Evolutionary conservation across 2,888 invertebrate genomes (phyloP), one percentile per base, ranked within the genome.

Genomic region (Tetheella fluctuosa): DNA sequence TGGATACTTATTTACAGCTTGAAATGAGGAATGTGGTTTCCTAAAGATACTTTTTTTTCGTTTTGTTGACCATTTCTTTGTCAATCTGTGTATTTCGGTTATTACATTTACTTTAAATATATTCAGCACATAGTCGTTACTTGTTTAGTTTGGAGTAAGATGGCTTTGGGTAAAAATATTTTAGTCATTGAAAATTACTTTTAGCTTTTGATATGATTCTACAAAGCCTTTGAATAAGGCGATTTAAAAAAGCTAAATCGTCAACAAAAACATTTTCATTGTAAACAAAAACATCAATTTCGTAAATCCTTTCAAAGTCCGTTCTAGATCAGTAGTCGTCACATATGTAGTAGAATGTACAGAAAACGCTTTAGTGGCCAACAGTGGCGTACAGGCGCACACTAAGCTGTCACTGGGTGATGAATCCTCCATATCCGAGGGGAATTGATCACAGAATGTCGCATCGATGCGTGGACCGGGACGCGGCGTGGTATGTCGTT

Each of bases 351-450:
- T 39, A 42, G 42, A 42, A 20, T 10, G 48, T 48, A 48, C 42
- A 48, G 42, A 20, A 7, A 48, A 48, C 17, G 48, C 20, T 48
- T 48, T 48, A 48, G 48, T 48, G 48, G 48, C 2, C 48, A 20
- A 8, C 20, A 2, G 48, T 48, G 48, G 17, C 20, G 48, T 48
- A 48, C 20, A 20, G 48, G 48, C 48, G 20, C 48, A 48, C 48
- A 20, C 48, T 10, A 20, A 48, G 4, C 48, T 48, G 48, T 48
- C 48, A 17, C 20, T 48, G 48, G 48, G 48, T 48, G 48, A 48
- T 48, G 48, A 48, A 48, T 48, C 48, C 48, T 10, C 48, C 48
- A 48, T 20, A 20, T 48, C 48, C 48, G 48, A 48, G 20, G 48
- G 48, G 48, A 2, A 48, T 48, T 48, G 48, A 48, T 48, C 48